phyloP scores from a whole-genome alignment of 2,113 vertebrate genomes.

The Phrynosoma blainvillii region DNA sequence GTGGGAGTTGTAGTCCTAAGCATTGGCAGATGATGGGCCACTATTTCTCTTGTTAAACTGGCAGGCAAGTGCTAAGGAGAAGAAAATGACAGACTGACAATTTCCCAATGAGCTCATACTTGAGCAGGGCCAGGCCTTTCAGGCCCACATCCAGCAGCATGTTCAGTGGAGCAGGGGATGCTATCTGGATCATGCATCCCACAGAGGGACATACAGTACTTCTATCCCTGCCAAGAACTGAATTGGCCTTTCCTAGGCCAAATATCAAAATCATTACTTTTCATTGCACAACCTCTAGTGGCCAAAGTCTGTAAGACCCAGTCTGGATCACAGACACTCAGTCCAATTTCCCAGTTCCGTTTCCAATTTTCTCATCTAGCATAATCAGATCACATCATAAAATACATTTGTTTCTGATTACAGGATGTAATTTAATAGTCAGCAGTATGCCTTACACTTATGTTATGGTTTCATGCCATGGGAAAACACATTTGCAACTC shows the following conservation, averaged over 20 bases:
- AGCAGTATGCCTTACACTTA: slow-evolving; percentile 64
- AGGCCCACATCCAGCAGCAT: background rate
- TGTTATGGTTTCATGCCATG: slow-evolving; percentile 76
- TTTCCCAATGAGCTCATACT: background rate
- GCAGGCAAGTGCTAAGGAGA: background rate
- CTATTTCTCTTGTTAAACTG: background rate
- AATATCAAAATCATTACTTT: slow-evolving; percentile 65
- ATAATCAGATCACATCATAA: slow-evolving; percentile 72
- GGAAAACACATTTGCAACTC: slow-evolving; percentile 81
- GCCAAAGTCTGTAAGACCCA: slow-evolving; percentile 58
- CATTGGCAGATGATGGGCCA: background rate
- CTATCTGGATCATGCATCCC: background rate
- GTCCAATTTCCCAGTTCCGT: slow-evolving; percentile 62
- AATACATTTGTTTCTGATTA: slow-evolving; percentile 84
- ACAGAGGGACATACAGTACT: slow-evolving; percentile 12
- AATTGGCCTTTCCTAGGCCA: slow-evolving; percentile 54
- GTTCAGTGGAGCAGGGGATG: slow-evolving; percentile 1
- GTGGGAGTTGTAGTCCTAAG: too few relatives aligned
- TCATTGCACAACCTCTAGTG: slow-evolving; percentile 59
- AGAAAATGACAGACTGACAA: background rate
- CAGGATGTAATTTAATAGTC: slow-evolving; percentile 65
- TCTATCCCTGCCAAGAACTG: slow-evolving; percentile 46
- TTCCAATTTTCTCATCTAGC: slow-evolving; percentile 77
- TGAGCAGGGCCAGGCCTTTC: slow-evolving; percentile 1
- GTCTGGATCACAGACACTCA: slow-evolving; percentile 68